Evolutionary conservation across 1,140 invertebrate species (phyloP), one percentile per base, ranked within the genome.

Genomic region (Brachionus sp.): DNA sequence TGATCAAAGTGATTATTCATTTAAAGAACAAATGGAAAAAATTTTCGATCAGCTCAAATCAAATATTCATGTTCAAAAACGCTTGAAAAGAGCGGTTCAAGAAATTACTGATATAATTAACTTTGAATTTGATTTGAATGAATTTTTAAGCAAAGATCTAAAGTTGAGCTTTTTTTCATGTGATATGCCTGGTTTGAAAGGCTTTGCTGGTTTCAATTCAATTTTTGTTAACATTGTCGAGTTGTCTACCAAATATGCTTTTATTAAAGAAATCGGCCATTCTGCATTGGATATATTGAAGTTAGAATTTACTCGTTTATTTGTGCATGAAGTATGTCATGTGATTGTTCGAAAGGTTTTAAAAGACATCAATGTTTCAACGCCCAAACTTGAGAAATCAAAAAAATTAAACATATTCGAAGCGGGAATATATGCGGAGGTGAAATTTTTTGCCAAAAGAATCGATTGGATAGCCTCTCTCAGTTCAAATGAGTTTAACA

Each of bases 351-450:
- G 57, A 64, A 16, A 64, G 19, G 57, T 64, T 64, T 64, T 64
- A 33, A 64, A 10, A 64, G 57, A 64, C 10, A 64, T 64, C 23
- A 64, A 64, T 64, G 57, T 64, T 64, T 64, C 57, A 64, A 64
- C 57, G 7, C 57, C 57, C 10, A 64, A 64, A 33, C 23, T 64
- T 64, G 57, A 64, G 19, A 64, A 6, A 12, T 64, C 57, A 33
- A 64, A 23, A 64, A 64, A 64, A 64, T 64, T 64, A 64, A 64
- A 64, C 12, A 64, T 64, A 64, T 33, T 64, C 57, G 57, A 64
- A 64, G 57, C 57, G 5, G 57, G 57, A 33, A 64, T 64, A 16
- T 33, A 64, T 64, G 23, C 57, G 7, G 57, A 64, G 13, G 25
- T 25, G 57, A 64, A 6, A 64, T 64, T 64, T 64, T 64, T 64